A percentile compares a stretch with the other conserved stretches of the same genome.
Evolutionary conservation across 2,113 vertebrate genomes (phyloP).

Genomic region (Riparia riparia): DNA sequence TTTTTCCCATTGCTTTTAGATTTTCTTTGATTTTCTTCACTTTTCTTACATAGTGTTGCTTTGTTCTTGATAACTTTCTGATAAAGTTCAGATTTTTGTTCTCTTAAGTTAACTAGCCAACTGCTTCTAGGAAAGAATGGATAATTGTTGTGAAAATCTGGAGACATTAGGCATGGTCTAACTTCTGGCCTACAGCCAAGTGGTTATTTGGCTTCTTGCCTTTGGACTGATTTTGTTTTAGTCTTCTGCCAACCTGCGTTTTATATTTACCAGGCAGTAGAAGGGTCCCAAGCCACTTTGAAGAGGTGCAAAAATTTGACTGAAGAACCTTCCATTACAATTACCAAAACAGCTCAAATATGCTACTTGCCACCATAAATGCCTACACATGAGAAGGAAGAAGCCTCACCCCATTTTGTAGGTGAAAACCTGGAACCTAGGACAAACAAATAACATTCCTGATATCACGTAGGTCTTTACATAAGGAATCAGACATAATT

Average conservation of each 20-base stretch:
- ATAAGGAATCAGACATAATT: fast-evolving
- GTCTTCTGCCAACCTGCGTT: constrained; percentile 11
- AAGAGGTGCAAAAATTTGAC: constrained; percentile 14
- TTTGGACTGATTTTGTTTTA: background rate
- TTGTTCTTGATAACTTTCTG: background rate
- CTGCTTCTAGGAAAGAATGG: constrained; percentile 14
- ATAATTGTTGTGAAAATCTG: constrained; percentile 20
- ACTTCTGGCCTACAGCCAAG: background rate
- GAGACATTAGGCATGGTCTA: background rate
- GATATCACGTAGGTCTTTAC: background rate
- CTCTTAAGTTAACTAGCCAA: background rate
- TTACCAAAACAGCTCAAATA: background rate
- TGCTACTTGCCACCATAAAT: background rate
- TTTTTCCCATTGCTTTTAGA: background rate
- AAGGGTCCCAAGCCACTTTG: background rate
- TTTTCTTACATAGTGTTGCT: background rate
- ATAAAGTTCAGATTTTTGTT: background rate
- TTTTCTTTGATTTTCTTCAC: background rate
- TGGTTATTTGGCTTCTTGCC: background rate
- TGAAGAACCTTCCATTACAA: background rate
- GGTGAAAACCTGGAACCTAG: background rate
- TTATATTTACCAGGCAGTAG: background rate
- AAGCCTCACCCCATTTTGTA: background rate
- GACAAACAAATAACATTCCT: background rate
- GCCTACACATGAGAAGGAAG: background rate